Conservation (phyloP, 64 coral and sea anemone genomes). For the Stylophora pistillata region DNA sequence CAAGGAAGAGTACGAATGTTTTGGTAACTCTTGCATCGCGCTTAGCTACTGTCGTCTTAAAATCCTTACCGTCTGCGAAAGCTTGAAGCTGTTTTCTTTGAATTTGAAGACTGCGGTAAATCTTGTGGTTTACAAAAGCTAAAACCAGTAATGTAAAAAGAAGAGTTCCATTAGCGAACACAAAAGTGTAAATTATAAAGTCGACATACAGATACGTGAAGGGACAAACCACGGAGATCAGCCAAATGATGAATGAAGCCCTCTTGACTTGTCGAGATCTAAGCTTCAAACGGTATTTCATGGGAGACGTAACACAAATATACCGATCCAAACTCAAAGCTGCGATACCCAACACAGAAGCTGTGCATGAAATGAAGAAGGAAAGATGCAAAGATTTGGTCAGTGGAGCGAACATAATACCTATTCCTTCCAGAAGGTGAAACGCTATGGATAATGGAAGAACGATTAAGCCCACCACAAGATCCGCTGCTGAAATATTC, state of each 20-base stretch:
- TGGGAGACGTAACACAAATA: slow-evolving; percentile 57
- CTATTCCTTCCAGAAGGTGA: slow-evolving; percentile 67
- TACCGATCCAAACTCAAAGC: slow-evolving; percentile 79
- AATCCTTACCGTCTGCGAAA: neutral
- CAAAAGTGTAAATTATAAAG: slow-evolving; percentile 78
- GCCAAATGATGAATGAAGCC: slow-evolving; percentile 60
- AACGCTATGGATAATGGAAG: slow-evolving; percentile 73
- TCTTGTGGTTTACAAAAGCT: slow-evolving; percentile 48
- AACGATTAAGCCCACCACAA: slow-evolving; percentile 54
- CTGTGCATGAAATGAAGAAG: slow-evolving; percentile 82
- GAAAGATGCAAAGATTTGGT: slow-evolving; percentile 73
- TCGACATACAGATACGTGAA: slow-evolving; percentile 74
- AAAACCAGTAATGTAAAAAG: slow-evolving; percentile 74
- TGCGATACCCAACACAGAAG: slow-evolving; percentile 79
- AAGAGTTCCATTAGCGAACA: slow-evolving; percentile 72
- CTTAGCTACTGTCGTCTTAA: neutral
- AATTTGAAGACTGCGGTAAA: slow-evolving; percentile 29
- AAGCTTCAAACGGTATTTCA: slow-evolving; percentile 57
- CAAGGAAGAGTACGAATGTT: slow-evolving; percentile 42
- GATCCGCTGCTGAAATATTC: slow-evolving; percentile 78
- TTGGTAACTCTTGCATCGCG: slow-evolving; percentile 29
- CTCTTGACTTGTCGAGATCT: slow-evolving; percentile 46
- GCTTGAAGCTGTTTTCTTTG: slow-evolving; percentile 45
- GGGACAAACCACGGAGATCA: slow-evolving; percentile 48
- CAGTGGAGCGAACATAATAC: slow-evolving; percentile 15